phyloP scores from a whole-genome alignment of 2,888 invertebrate species.

The Proisotoma minuta region DNA sequence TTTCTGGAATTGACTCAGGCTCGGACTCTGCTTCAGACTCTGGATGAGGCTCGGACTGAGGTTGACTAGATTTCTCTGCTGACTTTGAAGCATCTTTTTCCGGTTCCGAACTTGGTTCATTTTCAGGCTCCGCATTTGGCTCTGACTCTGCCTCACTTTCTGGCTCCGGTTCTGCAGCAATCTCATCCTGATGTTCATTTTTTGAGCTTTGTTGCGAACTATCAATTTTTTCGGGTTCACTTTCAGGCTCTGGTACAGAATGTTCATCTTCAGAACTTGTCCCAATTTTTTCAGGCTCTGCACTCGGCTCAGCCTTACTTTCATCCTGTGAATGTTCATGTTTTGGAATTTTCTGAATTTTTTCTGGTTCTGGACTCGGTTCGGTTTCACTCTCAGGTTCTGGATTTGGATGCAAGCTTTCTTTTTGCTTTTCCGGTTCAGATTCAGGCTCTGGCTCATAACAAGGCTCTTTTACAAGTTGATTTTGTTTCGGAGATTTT shows the following conservation, averaged over 20 bases:
- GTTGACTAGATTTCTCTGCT: conserved; percentile 49
- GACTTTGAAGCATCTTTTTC: conserved; percentile 51
- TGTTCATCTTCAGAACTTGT: conserved; percentile 49
- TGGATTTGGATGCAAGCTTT: neutral
- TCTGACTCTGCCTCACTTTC: conserved; percentile 48
- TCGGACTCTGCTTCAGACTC: conserved; percentile 50
- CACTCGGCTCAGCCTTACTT: conserved; percentile 1
- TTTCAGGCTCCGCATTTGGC: conserved; percentile 26
- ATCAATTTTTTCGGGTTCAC: conserved; percentile 14
- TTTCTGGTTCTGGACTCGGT: conserved; percentile 8
- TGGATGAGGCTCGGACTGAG: conserved; percentile 51
- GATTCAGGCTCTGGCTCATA: conserved; percentile 1
- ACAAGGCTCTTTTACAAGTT: no score
- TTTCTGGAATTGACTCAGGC: conserved; percentile 39
- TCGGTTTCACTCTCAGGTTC: conserved; percentile 3
- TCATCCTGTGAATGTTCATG: neutral
- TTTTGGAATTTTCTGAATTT: conserved; percentile 2
- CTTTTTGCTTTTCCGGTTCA: neutral
- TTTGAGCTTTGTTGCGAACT: conserved; percentile 50
- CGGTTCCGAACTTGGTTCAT: conserved; percentile 40
- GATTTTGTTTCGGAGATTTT: no score
- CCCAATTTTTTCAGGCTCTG: conserved; percentile 52
- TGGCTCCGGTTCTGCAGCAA: conserved; percentile 49
- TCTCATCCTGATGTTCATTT: conserved; percentile 52
- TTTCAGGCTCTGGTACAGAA: conserved; percentile 8